A percentile compares a stretch with the other conserved stretches of the same genome.
These are phyloP conservation scores for Cryptosula pallasiana DNA, from an alignment of 2,888 invertebrate species.

Conservation along the genomic window DNA sequence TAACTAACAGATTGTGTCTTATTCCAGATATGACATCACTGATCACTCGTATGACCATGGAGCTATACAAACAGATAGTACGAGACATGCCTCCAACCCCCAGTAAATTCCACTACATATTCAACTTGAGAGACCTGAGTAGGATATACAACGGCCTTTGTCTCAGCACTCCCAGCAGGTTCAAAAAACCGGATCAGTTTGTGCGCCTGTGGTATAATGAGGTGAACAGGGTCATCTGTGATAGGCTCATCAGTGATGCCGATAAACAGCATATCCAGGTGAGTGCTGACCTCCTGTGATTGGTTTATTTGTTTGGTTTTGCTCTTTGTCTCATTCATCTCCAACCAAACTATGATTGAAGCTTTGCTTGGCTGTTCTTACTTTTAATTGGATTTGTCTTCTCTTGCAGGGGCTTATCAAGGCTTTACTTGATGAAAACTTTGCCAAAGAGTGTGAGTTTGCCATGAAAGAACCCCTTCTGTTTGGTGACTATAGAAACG, in stretches of 20 bases:
- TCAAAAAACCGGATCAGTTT: conserved; percentile 65
- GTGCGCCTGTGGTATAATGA: conserved; percentile 87
- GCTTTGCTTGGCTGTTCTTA: too few species aligned
- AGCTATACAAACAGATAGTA: conserved; percentile 71
- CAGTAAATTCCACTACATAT: conserved; percentile 88
- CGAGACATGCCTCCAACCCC: conserved; percentile 82
- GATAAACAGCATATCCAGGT: conserved; percentile 51
- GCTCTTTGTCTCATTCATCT: neutral
- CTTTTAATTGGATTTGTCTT: neutral
- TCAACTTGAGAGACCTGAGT: conserved; percentile 84
- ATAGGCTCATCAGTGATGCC: conserved; percentile 69
- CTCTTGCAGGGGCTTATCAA: conserved; percentile 38
- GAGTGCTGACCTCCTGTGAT: neutral
- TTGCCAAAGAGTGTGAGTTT: conserved; percentile 60
- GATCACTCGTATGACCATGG: conserved; percentile 73
- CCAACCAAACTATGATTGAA: neutral
- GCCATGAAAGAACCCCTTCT: conserved; percentile 74
- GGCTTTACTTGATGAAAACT: conserved; percentile 55
- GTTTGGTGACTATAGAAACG: conserved; percentile 83
- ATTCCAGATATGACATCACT: conserved; percentile 59
- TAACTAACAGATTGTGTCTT: too few species aligned
- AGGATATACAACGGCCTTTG: conserved; percentile 76
- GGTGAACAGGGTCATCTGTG: conserved; percentile 78
- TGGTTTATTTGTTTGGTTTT: neutral
- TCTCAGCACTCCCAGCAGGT: conserved; percentile 68